These are phyloP conservation scores for Apamea anceps DNA, from an alignment of 2,888 invertebrate genomes.

Conservation along the genomic window DNA sequence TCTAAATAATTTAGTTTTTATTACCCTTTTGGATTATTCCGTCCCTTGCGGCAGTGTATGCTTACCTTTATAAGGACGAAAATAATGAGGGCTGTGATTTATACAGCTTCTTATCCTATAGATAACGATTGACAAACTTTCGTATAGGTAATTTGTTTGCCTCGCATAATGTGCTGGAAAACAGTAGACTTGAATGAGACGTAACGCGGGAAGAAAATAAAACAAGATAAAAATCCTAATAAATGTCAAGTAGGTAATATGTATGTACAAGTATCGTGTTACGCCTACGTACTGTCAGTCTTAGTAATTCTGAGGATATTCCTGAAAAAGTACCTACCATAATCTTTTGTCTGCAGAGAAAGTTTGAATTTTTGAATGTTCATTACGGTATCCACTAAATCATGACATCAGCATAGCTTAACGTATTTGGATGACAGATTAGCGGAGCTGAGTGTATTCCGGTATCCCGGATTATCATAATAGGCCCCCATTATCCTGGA, in stretches of 20 bases:
- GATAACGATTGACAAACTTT: constrained; percentile 36
- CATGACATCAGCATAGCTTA: constrained; percentile 28
- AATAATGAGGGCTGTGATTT: constrained; percentile 41
- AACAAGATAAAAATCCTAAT: constrained; percentile 11
- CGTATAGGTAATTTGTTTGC: constrained; percentile 29
- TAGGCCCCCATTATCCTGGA: constrained; percentile 25
- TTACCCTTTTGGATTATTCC: constrained; percentile 11
- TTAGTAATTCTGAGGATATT: neutral
- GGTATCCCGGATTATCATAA: constrained; percentile 40
- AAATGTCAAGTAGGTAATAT: neutral
- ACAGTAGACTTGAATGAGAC: constrained; percentile 4
- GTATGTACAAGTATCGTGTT: neutral
- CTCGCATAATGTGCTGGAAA: constrained; percentile 24
- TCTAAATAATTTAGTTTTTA: constrained; percentile 14
- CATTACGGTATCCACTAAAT: constrained; percentile 5
- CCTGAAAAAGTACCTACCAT: neutral
- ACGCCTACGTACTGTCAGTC: neutral
- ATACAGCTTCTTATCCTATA: constrained; percentile 25
- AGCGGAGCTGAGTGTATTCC: constrained; percentile 17
- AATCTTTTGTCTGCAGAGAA: neutral
- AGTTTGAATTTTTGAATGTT: neutral
- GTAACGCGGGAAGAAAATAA: neutral
- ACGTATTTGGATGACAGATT: constrained; percentile 42
- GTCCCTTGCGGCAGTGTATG: constrained; percentile 13
- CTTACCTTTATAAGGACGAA: constrained; percentile 27